These are phyloP conservation scores for Neoitamus cyanurus DNA, from an alignment of 2,888 invertebrate species.

Conservation along the genomic window DNA sequence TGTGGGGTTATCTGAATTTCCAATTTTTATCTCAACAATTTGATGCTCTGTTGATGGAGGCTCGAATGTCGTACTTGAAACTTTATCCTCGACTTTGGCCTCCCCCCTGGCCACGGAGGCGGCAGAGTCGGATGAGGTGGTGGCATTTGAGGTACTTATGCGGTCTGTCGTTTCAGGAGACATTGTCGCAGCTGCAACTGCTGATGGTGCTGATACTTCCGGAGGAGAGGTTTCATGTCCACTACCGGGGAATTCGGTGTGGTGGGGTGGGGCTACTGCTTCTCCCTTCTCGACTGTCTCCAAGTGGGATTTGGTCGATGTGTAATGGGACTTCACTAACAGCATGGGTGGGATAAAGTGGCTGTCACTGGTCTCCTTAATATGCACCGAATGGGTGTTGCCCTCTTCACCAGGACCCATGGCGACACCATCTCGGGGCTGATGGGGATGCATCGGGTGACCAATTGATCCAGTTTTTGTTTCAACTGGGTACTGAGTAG, in stretches of 20 bases:
- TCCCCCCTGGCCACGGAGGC: background rate
- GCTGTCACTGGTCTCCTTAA: conserved; percentile 63
- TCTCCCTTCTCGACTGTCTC: conserved; percentile 41
- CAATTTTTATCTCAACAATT: conserved; percentile 51
- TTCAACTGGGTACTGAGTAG: conserved; percentile 37
- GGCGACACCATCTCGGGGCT: conserved; percentile 51
- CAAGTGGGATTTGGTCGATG: conserved; percentile 58
- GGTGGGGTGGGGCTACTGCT: background rate
- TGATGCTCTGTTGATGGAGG: conserved; percentile 47
- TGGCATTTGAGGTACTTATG: background rate
- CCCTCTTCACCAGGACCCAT: conserved; percentile 22
- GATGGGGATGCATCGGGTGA: conserved; percentile 64
- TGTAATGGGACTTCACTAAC: conserved; percentile 65
- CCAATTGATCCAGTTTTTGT: conserved; percentile 57
- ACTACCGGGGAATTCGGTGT: background rate
- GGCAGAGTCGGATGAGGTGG: background rate
- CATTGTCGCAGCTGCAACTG: background rate
- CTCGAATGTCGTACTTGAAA: conserved; percentile 29
- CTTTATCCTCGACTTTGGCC: background rate
- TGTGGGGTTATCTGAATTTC: conserved; percentile 49
- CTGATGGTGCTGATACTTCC: background rate
- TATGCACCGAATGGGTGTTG: conserved; percentile 25
- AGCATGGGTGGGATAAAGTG: conserved; percentile 67
- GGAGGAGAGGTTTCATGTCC: conserved; percentile 8
- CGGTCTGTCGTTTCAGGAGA: background rate